Percentiles rank a stretch among this genome's conserved stretches.
phyloP scores from a whole-genome alignment of 2,797 vertebrate species.

The Danio kyathit region DNA sequence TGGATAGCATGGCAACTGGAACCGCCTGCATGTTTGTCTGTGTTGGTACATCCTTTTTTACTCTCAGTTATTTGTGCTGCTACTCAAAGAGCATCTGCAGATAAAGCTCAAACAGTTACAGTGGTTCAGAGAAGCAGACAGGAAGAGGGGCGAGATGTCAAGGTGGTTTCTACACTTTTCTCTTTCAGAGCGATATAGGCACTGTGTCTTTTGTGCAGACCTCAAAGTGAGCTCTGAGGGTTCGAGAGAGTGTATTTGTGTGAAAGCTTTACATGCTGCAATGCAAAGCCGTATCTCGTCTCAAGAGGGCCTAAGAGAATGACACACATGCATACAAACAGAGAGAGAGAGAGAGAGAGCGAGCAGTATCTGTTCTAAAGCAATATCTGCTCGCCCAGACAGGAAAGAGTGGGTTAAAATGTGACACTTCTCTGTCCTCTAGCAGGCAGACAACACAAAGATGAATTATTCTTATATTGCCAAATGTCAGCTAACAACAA shows the following conservation, averaged over 20 bases:
- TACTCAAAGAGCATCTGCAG: neutral
- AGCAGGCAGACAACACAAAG: neutral
- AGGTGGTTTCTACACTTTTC: constrained; percentile 24
- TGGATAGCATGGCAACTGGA: neutral
- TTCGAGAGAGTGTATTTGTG: neutral
- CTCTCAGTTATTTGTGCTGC: neutral
- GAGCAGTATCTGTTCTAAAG: too few species aligned
- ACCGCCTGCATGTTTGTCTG: neutral
- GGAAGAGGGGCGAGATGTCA: neutral
- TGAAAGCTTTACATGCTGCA: constrained; percentile 10
- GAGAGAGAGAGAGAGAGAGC: too few species aligned
- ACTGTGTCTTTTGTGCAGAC: constrained; percentile 11
- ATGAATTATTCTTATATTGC: too few species aligned
- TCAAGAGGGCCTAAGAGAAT: neutral
- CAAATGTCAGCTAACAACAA: neutral
- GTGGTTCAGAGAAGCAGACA: constrained; percentile 27
- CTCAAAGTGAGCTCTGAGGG: neutral
- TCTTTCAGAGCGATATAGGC: constrained; percentile 25
- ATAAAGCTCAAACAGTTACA: constrained; percentile 6
- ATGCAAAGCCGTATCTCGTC: neutral
- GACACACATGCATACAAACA: neutral
- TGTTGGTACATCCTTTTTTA: neutral
- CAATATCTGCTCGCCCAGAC: too few species aligned
- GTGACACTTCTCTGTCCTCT: neutral
- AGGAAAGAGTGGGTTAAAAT: neutral